Percentiles rank a stretch among this genome's conserved stretches.
These are phyloP conservation scores for Phrynosoma platyrhinos DNA, from an alignment of 2,113 vertebrate species.

Conservation along the genomic window DNA sequence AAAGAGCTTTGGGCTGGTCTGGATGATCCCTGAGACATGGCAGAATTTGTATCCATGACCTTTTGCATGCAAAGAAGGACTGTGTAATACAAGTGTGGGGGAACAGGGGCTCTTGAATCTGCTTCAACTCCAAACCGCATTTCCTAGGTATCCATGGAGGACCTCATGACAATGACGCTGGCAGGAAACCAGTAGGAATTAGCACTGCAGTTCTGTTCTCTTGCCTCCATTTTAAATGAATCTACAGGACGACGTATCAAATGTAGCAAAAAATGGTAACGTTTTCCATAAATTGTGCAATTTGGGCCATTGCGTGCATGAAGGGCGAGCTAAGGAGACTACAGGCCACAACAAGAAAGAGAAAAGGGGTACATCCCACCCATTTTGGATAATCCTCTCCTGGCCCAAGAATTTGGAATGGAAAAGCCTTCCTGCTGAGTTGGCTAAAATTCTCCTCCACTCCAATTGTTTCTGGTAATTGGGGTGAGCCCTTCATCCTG, in stretches of 20 bases:
- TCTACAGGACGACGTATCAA: not conserved
- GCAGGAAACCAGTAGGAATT: too few species aligned
- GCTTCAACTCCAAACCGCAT: not conserved
- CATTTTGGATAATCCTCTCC: constrained; percentile 52
- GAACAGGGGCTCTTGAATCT: not conserved
- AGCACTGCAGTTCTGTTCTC: not conserved
- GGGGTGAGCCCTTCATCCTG: constrained; percentile 61
- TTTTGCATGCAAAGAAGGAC: not conserved
- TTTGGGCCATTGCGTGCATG: not conserved
- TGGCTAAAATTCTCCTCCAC: constrained; percentile 64
- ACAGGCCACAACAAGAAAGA: constrained; percentile 29
- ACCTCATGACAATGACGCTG: not conserved
- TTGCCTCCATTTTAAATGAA: too few species aligned
- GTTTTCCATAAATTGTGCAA: too few species aligned
- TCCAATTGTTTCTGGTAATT: constrained; percentile 71
- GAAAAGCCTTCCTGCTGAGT: constrained; percentile 47
- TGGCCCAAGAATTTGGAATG: constrained; percentile 60
- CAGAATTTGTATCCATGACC: too few species aligned
- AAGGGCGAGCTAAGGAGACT: not conserved
- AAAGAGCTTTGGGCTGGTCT: too few species aligned
- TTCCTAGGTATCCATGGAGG: not conserved
- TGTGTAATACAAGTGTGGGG: not conserved
- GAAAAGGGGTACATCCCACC: constrained; percentile 22
- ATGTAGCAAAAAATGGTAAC: not conserved
- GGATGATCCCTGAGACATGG: too few species aligned